Evolutionary conservation across 2,797 vertebrate species (phyloP).

Genomic region (Syncerus caffer): DNA sequence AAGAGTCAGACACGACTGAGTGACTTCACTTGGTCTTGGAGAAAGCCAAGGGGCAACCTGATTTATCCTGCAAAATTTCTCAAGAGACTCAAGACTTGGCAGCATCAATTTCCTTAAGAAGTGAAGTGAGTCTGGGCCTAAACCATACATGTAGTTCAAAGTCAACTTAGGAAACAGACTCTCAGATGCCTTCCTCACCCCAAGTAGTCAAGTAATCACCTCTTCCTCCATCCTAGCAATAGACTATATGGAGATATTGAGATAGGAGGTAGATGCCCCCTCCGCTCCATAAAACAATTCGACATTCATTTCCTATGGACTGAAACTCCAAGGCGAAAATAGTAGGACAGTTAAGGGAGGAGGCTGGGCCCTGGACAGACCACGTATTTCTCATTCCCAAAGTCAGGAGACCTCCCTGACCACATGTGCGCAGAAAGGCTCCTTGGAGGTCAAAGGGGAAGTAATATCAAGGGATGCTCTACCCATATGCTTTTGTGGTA

Average conservation of each 20-base stretch:
- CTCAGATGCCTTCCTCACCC: background rate
- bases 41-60: background rate
- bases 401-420: background rate
- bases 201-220: background rate
- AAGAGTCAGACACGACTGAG: rapidly evolving
- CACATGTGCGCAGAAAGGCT: background rate
- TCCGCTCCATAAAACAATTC: background rate
- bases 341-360: background rate
- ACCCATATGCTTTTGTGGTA: background rate
- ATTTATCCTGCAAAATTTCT: background rate
- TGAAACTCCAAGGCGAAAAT: background rate
- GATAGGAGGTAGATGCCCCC: background rate
- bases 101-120: background rate
- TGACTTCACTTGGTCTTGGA: too few species aligned
- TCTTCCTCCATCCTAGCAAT: background rate
- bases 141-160: background rate
- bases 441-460: background rate
- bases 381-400: background rate
- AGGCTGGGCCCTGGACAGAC: background rate
- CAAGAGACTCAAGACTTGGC: background rate
- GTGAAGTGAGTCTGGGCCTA: background rate
- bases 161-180: background rate
- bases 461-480: background rate
- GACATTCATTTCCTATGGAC: background rate
- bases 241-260: background rate